Evolutionary conservation across 2,797 vertebrate genomes (phyloP), one percentile per base, ranked within the genome.

Genomic region (Chrysolophus pictus): DNA sequence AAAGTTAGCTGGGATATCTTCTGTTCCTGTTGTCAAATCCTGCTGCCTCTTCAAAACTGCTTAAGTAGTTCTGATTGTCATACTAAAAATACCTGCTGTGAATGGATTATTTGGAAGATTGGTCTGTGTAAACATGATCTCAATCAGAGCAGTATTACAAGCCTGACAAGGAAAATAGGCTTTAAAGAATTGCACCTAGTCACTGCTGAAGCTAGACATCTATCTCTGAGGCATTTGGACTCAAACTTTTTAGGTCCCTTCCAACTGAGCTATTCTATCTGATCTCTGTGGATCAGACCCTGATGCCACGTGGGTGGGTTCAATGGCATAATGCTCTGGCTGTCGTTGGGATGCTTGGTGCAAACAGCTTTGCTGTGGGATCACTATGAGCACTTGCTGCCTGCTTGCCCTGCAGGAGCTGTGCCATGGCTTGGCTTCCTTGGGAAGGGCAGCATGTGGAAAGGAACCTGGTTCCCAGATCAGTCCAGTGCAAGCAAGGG

Each of bases 331-430:
- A 53, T 56, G 33, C 59, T 49, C 23, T 5, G 55, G 7, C 7
- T 0, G 80, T 65, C 56, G 60, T 31, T 51, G 39, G 47, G 41
- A 29, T 4, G 0, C 11, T 24, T 35, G 68, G 39, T 12, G 28
- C 15, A 2, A 39, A 7, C n/a, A 53, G n/a, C 49, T 55, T 42
- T 53, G 75, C 39, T 14, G 5, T 65, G 13, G n/a, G 9, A 23
- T 64, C 17, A 14, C 71, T 60, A n/a, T 37, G 51, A 60, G 72
- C 56, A 0, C 0, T 31, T 3, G 4, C 24, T 70, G 64, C n/a
- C 41, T 23, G 42, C 42, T 53, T 0, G 0, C 14, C 28, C 29
- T 33, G 46, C 46, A 63, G 37, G 29, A 56, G 51, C 29, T 42
- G 75, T 13, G 60, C 71, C 42, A 35, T 41, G 12, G 1, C 53